Conservation (phyloP, 2,797 vertebrate species). For the Xiphorhynchus erythropygius region DNA sequence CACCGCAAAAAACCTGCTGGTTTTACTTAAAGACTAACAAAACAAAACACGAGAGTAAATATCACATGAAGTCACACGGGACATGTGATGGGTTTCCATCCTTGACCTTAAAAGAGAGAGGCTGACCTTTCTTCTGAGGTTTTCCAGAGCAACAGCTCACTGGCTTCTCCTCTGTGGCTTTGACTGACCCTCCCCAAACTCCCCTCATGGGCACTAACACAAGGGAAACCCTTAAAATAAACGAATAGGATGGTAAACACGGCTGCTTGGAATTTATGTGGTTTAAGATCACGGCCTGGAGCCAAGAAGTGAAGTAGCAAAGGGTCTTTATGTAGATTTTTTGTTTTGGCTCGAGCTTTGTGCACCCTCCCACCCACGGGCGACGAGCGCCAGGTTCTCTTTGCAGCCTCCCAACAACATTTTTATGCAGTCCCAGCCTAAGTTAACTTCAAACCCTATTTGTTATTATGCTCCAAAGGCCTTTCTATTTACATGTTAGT, state of each 20-base stretch:
- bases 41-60: background rate
- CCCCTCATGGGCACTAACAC: background rate
- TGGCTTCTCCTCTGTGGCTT: background rate
- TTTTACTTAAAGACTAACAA: background rate
- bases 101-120: background rate
- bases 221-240: background rate
- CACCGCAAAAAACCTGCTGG: accelerated
- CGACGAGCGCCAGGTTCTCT: accelerated
- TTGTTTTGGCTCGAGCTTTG: background rate
- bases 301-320: background rate
- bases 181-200: background rate
- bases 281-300: background rate
- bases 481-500: background rate
- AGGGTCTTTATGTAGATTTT: background rate
- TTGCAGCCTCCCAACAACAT: background rate
- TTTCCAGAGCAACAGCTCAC: background rate
- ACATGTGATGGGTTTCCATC: background rate
- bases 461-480: background rate
- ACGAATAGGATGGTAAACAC: background rate
- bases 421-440: background rate
- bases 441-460: background rate
- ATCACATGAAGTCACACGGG: background rate
- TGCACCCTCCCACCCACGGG: background rate
- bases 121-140: background rate
- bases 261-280: background rate